Evolutionary conservation across 1,140 invertebrate genomes (phyloP).

Genomic region (Orius laevigatus): DNA sequence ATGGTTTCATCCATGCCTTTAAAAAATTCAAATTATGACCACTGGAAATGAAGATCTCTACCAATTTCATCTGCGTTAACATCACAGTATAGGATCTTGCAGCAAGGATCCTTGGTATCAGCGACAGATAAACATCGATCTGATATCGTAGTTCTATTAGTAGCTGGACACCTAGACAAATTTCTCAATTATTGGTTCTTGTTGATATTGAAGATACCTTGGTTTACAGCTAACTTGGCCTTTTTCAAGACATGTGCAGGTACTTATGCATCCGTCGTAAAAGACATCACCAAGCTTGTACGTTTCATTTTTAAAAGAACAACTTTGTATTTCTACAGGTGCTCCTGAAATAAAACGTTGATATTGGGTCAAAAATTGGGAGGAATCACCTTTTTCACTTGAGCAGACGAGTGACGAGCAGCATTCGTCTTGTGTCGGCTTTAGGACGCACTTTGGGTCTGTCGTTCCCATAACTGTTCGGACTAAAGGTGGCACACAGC

Average conservation of each 20-base stretch:
- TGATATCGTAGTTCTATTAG: conserved; percentile 27
- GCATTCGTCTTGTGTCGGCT: conserved; percentile 44
- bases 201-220: conserved; percentile 28
- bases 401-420: conserved; percentile 45
- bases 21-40: conserved; percentile 20
- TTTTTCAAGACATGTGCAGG: conserved; percentile 55
- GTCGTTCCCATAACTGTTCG: conserved; percentile 36
- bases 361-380: conserved; percentile 7
- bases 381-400: conserved; percentile 24
- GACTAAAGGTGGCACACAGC: conserved; percentile 43
- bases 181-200: conserved; percentile 1
- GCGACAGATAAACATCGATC: conserved; percentile 55
- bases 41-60: background rate
- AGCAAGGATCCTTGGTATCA: conserved; percentile 64
- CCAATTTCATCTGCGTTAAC: conserved; percentile 27
- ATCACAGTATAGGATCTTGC: conserved; percentile 65
- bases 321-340: conserved; percentile 33
- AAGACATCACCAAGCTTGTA: conserved; percentile 52
- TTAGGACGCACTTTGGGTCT: conserved; percentile 57
- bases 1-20: conserved; percentile 27
- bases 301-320: conserved; percentile 55
- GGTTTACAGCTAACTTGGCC: conserved; percentile 55
- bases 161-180: conserved; percentile 32
- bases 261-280: conserved; percentile 58
- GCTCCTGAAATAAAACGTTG: conserved; percentile 22